A percentile compares a stretch with the other conserved stretches of the same genome.
Conservation (phyloP, 2,888 invertebrate species). For the Aradus depressus region DNA sequence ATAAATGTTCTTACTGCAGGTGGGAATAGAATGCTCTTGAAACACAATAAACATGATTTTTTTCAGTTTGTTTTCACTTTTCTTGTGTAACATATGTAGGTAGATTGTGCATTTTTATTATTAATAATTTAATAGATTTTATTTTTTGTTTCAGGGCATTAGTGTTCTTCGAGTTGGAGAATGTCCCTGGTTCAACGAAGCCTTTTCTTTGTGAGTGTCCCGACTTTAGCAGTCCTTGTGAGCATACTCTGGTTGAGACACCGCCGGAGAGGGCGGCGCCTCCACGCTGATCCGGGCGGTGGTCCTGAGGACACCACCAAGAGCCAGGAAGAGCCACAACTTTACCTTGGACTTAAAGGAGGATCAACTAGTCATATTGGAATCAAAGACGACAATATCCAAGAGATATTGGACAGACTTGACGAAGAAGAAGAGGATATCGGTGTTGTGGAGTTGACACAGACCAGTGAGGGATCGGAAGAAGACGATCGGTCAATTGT, state of each 20-base stretch:
- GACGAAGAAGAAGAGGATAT: background rate
- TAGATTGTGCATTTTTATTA: no score
- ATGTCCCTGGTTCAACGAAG: conserved; percentile 22
- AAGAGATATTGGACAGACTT: background rate
- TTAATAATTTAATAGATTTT: no score
- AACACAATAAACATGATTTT: no score
- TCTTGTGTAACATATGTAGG: no score
- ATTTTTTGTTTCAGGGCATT: conserved; percentile 16
- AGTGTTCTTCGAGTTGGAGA: conserved; percentile 21
- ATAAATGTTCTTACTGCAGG: no score
- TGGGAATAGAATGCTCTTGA: no score
- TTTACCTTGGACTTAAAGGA: background rate
- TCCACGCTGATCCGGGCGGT: conserved; percentile 22
- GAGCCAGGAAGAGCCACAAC: conserved; percentile 1
- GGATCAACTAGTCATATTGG: background rate
- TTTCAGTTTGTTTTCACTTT: no score
- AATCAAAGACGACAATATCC: background rate
- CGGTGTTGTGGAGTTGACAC: background rate
- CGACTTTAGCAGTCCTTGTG: conserved; percentile 22
- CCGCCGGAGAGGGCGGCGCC: conserved; percentile 24
- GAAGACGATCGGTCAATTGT: background rate
- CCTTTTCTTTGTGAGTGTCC: conserved; percentile 22
- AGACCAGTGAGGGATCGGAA: background rate
- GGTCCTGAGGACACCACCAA: conserved; percentile 15
- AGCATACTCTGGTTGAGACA: conserved; percentile 25